Evolutionary conservation across 1,140 invertebrate species (phyloP), one percentile per base, ranked within the genome.

Genomic region (Leptonema lineaticorne): DNA sequence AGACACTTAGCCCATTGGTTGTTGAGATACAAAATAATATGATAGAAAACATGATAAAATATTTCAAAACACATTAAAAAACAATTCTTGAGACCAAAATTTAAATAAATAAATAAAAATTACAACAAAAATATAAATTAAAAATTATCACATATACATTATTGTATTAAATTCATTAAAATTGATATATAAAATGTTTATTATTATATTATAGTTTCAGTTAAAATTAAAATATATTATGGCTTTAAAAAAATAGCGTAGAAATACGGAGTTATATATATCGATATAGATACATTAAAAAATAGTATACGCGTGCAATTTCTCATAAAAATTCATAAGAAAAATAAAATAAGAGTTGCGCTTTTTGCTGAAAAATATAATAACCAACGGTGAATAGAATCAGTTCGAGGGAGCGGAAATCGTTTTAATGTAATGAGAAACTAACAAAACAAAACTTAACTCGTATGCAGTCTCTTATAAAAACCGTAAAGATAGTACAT

Each of bases 381-480:
- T 72, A 50, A 63, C 67, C 46, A 37, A 48, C 63, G 71, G 64
- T 72, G 71, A 72, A 72, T 72, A 57, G 68, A 73, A 66, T 68
- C 65, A 68, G 57, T 18, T 63, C 53, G 33, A 68, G 71, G 71
- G 68, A 68, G 71, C 68, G 71, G 68, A 73, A 73, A 68, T 37
- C 65, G 68, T 70, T 73, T 73, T 73, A 73, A 73, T 73, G 71
- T 73, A 73, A 73, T 73, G 71, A 73, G 71, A 73, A 73, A 73
- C 71, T 73, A 73, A 73, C 71, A 73, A 73, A 73, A 73, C 71
- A 73, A 73, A 73, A 73, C 62, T 69, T 66, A 65, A 46, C 45
- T 27, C 53, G 56, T 20, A 66, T 56, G 64, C 50, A 66, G 28
- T n/a, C 29, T 7, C 24, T 2, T 9, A 45, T 16, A 64, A 50